Percentiles rank a stretch among this genome's conserved stretches.
Conservation (phyloP, 2,797 vertebrate genomes). For the Malurus leucopterus region DNA sequence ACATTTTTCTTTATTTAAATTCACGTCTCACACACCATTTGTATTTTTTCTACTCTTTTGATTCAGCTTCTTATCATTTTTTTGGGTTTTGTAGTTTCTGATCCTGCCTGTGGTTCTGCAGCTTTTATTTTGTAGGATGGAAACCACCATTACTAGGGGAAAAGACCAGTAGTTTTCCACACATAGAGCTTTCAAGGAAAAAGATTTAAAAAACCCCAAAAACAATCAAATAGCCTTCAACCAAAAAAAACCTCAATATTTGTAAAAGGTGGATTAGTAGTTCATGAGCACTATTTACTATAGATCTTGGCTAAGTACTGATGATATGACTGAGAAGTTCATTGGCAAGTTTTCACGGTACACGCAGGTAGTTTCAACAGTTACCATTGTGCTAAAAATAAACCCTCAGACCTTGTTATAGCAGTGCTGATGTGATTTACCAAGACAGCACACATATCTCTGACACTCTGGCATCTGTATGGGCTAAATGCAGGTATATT, state of each 20-base stretch:
- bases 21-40: not conserved
- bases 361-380: not conserved
- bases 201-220: accelerated
- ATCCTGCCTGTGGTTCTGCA: not conserved
- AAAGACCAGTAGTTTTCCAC: not conserved
- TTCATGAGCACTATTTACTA: not conserved
- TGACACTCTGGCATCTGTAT: not conserved
- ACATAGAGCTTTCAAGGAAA: not conserved
- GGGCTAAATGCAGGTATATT: not conserved
- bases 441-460: not conserved
- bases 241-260: accelerated
- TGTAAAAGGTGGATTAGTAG: not conserved
- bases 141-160: not conserved
- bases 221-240: not conserved
- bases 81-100: not conserved
- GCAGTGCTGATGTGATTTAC: not conserved
- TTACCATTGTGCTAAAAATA: not conserved
- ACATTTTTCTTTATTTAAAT: not conserved
- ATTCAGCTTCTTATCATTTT: not conserved
- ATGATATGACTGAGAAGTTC: not conserved
- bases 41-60: not conserved
- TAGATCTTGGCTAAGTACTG: not conserved
- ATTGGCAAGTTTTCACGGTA: not conserved
- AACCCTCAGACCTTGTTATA: accelerated
- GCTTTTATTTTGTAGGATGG: not conserved